A percentile compares a stretch with the other conserved stretches of the same genome.
phyloP scores from a whole-genome alignment of 2,113 vertebrate genomes.

The Plectropomus leopardus region DNA sequence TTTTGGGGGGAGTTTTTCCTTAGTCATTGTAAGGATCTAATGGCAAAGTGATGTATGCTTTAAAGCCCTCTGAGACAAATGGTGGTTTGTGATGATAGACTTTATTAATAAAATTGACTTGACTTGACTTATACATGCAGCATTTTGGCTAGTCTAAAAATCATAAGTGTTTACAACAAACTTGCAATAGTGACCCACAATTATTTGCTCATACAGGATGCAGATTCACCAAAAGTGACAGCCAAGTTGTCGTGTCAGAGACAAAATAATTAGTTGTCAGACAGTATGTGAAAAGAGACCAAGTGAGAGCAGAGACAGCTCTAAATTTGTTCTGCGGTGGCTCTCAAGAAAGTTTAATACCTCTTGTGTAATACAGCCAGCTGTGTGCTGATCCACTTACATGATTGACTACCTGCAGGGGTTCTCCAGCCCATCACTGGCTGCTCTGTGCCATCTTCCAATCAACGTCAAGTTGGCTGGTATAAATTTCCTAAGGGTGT shows the following conservation, averaged over 20 bases:
- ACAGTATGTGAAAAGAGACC: background rate
- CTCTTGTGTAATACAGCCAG: constrained; percentile 44
- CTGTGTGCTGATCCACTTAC: constrained; percentile 53
- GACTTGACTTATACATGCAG: background rate
- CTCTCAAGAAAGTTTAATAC: constrained; percentile 25
- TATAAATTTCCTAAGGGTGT: constrained; percentile 34
- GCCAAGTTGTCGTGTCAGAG: background rate
- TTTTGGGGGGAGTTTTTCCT: no score
- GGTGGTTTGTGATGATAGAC: no score
- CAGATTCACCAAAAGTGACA: background rate
- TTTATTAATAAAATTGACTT: no score
- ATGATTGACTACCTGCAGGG: constrained; percentile 51
- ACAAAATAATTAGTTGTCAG: constrained; percentile 7
- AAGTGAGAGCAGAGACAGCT: background rate
- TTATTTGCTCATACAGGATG: background rate
- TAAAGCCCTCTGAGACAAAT: no score
- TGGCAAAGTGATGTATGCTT: no score
- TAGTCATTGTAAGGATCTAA: no score
- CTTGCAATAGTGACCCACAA: background rate
- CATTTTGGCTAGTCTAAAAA: background rate
- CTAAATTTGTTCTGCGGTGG: background rate
- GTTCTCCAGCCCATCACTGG: constrained; percentile 27
- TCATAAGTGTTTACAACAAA: background rate
- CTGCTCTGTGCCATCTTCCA: constrained; percentile 20
- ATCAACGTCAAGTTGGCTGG: constrained; percentile 42